phyloP scores from a whole-genome alignment of 2,113 vertebrate species.

The Chionomys nivalis region DNA sequence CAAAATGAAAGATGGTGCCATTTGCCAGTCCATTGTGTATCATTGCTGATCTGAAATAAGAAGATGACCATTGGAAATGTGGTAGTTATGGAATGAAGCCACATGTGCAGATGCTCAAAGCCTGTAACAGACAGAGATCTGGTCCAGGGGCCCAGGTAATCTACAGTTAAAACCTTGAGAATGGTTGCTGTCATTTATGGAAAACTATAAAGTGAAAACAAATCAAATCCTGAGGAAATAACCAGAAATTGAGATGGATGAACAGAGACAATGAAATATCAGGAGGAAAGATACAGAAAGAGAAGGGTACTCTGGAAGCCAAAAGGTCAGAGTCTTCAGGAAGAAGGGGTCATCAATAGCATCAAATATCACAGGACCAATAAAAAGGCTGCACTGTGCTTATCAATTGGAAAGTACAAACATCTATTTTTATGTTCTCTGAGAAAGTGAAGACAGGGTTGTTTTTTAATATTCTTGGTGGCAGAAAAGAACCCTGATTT shows the following conservation, averaged over 20 bases:
- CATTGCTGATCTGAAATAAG: neutral
- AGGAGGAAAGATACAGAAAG: neutral
- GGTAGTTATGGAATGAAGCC: neutral
- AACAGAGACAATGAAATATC: neutral
- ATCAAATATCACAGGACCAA: neutral
- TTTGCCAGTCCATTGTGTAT: neutral
- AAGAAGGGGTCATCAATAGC: neutral
- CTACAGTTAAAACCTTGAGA: neutral
- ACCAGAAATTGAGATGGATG: neutral
- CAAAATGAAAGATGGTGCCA: neutral
- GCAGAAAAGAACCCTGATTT: neutral
- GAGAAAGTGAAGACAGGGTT: neutral
- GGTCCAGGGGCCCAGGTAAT: neutral
- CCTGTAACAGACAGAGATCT: neutral
- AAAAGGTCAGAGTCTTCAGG: neutral
- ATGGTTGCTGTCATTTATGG: neutral
- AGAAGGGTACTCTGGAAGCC: neutral
- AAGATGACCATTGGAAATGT: neutral
- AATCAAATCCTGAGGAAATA: neutral
- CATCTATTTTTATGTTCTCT: neutral
- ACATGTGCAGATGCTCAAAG: neutral
- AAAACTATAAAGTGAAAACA: neutral
- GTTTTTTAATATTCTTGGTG: neutral
- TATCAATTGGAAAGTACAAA: neutral
- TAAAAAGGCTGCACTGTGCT: neutral